Evolutionary conservation across 2,888 invertebrate species (phyloP).

Genomic region (Orchesellides sinensis): DNA sequence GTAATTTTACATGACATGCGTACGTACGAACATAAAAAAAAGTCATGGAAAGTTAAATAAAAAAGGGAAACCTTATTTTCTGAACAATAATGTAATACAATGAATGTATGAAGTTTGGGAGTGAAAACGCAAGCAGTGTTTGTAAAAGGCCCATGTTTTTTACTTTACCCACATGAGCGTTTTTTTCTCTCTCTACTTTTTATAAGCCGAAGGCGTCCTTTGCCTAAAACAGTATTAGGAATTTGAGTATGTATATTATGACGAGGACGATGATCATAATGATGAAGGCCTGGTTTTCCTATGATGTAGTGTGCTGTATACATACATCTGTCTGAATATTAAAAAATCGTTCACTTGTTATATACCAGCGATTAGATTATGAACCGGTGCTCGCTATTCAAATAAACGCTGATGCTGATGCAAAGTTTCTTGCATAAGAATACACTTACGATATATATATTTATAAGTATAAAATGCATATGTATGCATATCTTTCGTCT

Average conservation of each 20-base stretch:
- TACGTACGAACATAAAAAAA: background rate
- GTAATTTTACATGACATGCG: background rate
- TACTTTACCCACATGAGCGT: conserved; percentile 17
- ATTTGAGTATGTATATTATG: conserved; percentile 1
- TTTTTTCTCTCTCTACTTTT: conserved; percentile 44
- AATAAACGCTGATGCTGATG: background rate
- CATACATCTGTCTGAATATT: background rate
- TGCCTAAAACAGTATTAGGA: conserved; percentile 41
- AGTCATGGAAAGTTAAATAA: conserved; percentile 3
- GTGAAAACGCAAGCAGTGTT: background rate
- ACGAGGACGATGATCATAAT: conserved; percentile 8
- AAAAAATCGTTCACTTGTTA: too few species aligned
- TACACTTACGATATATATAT: background rate
- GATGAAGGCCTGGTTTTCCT: background rate
- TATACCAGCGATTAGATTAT: too few species aligned
- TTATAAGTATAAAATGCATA: background rate
- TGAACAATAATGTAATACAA: background rate
- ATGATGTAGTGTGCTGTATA: conserved; percentile 11
- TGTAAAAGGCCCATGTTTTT: conserved; percentile 40
- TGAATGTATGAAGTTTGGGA: background rate
- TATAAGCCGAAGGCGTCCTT: conserved; percentile 51
- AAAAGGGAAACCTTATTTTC: background rate
- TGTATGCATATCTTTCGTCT: background rate
- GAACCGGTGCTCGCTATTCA: too few species aligned
- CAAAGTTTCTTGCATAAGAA: conserved; percentile 22